Percentiles rank a stretch among this genome's conserved stretches.
Conservation (phyloP, 2,888 invertebrate species). For the Dermolepida albohirtum region DNA sequence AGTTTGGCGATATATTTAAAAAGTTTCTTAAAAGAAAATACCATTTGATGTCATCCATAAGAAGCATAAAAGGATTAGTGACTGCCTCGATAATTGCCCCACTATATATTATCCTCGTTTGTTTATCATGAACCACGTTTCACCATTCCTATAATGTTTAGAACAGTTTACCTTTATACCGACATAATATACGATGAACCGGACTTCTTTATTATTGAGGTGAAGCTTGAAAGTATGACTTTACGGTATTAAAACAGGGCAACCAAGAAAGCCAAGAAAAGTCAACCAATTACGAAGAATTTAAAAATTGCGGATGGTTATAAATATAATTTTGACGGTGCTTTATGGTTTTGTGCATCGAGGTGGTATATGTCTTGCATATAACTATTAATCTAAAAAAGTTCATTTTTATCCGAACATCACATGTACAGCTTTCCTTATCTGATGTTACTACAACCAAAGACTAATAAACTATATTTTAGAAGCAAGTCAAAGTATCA, state of each 20-base stretch:
- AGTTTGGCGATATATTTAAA: slow-evolving; percentile 62
- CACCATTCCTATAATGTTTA: slow-evolving; percentile 84
- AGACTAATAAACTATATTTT: slow-evolving; percentile 69
- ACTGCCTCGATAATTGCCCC: slow-evolving; percentile 80
- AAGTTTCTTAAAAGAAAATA: slow-evolving; percentile 70
- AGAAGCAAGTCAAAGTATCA: slow-evolving; percentile 73
- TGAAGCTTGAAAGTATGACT: slow-evolving; percentile 59
- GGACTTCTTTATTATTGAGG: slow-evolving; percentile 54
- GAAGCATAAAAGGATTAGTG: slow-evolving; percentile 85
- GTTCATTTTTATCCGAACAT: slow-evolving; percentile 65
- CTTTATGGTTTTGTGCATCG: slow-evolving; percentile 93
- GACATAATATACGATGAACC: slow-evolving; percentile 56
- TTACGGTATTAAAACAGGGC: slow-evolving; percentile 36
- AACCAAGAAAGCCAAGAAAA: too few relatives aligned
- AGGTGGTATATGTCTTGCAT: slow-evolving; percentile 81
- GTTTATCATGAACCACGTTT: slow-evolving; percentile 95
- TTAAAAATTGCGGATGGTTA: slow-evolving; percentile 73
- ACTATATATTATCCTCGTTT: slow-evolving; percentile 81
- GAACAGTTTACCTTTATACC: slow-evolving; percentile 81
- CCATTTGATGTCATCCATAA: slow-evolving; percentile 78
- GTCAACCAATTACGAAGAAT: slow-evolving; percentile 6
- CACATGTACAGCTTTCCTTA: slow-evolving; percentile 83
- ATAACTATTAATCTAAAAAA: slow-evolving; percentile 73
- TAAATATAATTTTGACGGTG: slow-evolving; percentile 75
- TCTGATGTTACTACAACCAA: slow-evolving; percentile 77